A percentile compares a stretch with the other conserved stretches of the same genome.
Conservation (phyloP, 2,113 vertebrate species). For the Rhipidura dahli region DNA sequence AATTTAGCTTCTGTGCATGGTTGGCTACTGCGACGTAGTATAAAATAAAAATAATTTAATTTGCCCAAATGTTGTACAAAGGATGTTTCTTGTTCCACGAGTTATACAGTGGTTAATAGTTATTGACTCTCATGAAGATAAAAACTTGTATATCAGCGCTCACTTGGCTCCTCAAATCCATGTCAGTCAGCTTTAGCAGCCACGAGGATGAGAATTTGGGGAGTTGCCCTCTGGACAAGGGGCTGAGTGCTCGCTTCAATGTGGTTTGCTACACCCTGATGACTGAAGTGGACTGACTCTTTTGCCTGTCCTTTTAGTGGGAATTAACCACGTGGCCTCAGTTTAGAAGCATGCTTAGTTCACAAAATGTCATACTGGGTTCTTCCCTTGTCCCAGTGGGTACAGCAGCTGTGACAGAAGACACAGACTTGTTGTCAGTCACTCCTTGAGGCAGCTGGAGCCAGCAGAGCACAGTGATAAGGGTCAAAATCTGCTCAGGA, state of each 20-base stretch:
- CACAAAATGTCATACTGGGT: neutral
- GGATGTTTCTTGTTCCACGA: neutral
- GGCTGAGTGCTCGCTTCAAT: neutral
- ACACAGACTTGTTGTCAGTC: neutral
- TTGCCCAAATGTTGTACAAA: neutral
- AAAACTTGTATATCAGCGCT: neutral
- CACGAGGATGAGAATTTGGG: neutral
- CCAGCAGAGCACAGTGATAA: neutral
- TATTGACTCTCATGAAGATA: neutral
- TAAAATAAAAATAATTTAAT: neutral
- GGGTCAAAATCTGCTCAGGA: neutral
- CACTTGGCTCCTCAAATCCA: neutral
- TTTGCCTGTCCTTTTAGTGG: neutral
- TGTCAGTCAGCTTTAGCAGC: neutral
- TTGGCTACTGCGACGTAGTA: fast-evolving
- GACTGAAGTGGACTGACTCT: neutral
- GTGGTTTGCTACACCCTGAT: neutral
- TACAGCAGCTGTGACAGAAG: neutral
- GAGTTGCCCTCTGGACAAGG: neutral
- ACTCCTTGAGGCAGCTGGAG: neutral
- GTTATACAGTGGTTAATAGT: neutral
- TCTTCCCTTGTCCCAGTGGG: neutral
- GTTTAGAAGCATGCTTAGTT: neutral
- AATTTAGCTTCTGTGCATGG: neutral
- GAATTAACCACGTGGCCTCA: neutral